Evolutionary conservation across 1,140 invertebrate genomes (phyloP).

Genomic region (Brachionus angularis): DNA sequence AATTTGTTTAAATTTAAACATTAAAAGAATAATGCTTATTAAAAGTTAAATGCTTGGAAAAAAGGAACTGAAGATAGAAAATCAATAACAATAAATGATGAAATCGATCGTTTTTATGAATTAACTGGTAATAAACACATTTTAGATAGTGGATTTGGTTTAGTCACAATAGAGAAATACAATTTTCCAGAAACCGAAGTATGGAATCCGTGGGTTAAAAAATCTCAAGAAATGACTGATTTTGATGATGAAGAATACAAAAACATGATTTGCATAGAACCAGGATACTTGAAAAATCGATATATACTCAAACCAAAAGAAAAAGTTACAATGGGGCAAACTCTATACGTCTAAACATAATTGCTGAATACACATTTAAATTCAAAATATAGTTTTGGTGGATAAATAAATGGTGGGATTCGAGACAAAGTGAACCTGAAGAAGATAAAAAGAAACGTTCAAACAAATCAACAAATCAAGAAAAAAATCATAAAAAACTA

Average conservation of each 20-base stretch:
- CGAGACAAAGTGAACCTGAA: no score
- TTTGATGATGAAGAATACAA: slow-evolving; percentile 90
- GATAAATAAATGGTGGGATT: no score
- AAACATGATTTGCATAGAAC: slow-evolving; percentile 89
- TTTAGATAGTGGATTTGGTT: slow-evolving; percentile 81
- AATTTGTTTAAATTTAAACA: no score
- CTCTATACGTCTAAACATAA: no score
- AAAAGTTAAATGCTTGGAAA: slow-evolving; percentile 64
- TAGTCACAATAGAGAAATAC: slow-evolving; percentile 85
- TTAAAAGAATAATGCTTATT: no score
- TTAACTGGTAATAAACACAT: slow-evolving; percentile 85
- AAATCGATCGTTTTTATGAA: slow-evolving; percentile 83
- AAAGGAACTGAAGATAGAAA: slow-evolving; percentile 80
- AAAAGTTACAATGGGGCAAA: not conserved
- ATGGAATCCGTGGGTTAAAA: slow-evolving; percentile 92
- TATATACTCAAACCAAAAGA: slow-evolving; percentile 76
- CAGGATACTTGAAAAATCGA: slow-evolving; percentile 78
- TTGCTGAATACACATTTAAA: no score
- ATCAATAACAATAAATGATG: slow-evolving; percentile 78
- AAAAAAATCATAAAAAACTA: no score
- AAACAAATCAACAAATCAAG: no score
- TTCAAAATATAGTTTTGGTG: no score
- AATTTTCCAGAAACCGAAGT: slow-evolving; percentile 89
- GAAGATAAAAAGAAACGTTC: no score
- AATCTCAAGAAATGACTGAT: slow-evolving; percentile 81